These are phyloP conservation scores for Trissolcus japonicus DNA, from an alignment of 2,888 invertebrate species.

Conservation along the genomic window DNA sequence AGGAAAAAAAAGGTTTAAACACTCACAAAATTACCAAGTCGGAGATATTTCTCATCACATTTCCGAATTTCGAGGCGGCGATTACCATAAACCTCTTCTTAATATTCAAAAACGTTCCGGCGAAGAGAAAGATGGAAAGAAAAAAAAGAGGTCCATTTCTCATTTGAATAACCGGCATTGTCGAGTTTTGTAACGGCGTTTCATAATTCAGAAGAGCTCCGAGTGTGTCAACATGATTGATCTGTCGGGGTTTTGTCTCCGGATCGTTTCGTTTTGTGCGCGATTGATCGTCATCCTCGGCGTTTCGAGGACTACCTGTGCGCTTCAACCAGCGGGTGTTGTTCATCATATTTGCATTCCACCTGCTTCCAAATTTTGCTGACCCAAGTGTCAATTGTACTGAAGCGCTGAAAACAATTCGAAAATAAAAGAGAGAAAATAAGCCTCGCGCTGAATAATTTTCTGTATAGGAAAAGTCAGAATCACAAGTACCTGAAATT, in stretches of 20 bases:
- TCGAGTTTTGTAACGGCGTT: constrained; percentile 41
- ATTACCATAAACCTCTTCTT: constrained; percentile 31
- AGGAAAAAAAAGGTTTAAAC: too few relatives aligned
- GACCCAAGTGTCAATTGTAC: not conserved
- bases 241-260: constrained; percentile 41
- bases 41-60: constrained; percentile 4
- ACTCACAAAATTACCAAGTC: too few relatives aligned
- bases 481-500: too few relatives aligned
- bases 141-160: constrained; percentile 29
- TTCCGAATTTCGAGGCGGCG: constrained; percentile 18
- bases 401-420: not conserved
- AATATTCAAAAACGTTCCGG: constrained; percentile 28
- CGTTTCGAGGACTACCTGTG: constrained; percentile 21
- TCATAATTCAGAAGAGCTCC: constrained; percentile 44
- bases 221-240: constrained; percentile 51
- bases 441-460: not conserved
- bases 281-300: not conserved
- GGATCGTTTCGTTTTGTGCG: constrained; percentile 29
- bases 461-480: not conserved
- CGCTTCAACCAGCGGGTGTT: not conserved
- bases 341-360: not conserved
- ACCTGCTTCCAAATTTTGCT: constrained; percentile 5
- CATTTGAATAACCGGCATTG: constrained; percentile 39
- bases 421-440: not conserved
- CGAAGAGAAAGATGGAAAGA: constrained; percentile 15